These are phyloP conservation scores for Brenthis hecate DNA, from an alignment of 2,888 invertebrate species.

Conservation along the genomic window DNA sequence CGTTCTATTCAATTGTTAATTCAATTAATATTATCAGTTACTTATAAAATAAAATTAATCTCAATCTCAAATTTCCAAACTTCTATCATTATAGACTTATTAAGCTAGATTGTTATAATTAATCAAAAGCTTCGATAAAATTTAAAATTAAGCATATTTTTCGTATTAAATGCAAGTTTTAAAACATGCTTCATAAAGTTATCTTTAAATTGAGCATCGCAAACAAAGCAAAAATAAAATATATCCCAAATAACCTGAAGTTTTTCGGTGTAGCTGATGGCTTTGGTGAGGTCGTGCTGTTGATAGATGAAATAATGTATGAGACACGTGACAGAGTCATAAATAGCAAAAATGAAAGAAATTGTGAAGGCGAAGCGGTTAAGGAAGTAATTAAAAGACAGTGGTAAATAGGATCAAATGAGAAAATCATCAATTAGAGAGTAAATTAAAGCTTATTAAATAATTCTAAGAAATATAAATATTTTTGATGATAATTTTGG, in stretches of 20 bases:
- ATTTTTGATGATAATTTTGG: not conserved
- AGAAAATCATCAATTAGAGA: not conserved
- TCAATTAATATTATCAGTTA: too few species aligned
- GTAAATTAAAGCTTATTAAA: not conserved
- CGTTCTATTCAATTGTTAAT: not conserved
- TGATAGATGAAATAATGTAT: slow-evolving; percentile 74
- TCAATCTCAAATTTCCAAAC: too few species aligned
- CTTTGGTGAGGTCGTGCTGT: slow-evolving; percentile 81
- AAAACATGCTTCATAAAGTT: slow-evolving; percentile 1
- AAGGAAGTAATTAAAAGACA: slow-evolving; percentile 14
- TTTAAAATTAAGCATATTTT: slow-evolving; percentile 2
- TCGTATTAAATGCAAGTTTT: not conserved
- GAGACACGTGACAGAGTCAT: slow-evolving; percentile 51
- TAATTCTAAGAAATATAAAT: not conserved
- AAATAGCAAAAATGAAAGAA: slow-evolving; percentile 42
- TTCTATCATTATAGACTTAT: too few species aligned
- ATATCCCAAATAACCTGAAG: slow-evolving; percentile 73
- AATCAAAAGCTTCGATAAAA: slow-evolving; percentile 3
- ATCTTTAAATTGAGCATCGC: slow-evolving; percentile 21
- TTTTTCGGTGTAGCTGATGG: slow-evolving; percentile 81
- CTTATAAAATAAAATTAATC: too few species aligned
- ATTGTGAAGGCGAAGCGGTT: slow-evolving; percentile 31
- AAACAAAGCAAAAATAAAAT: slow-evolving; percentile 39
- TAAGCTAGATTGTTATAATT: not conserved
- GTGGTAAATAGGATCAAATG: slow-evolving; percentile 1